Evolutionary conservation across 1,140 invertebrate genomes (phyloP), one percentile per base, ranked within the genome.

Genomic region (Philotrypesis tridentata): DNA sequence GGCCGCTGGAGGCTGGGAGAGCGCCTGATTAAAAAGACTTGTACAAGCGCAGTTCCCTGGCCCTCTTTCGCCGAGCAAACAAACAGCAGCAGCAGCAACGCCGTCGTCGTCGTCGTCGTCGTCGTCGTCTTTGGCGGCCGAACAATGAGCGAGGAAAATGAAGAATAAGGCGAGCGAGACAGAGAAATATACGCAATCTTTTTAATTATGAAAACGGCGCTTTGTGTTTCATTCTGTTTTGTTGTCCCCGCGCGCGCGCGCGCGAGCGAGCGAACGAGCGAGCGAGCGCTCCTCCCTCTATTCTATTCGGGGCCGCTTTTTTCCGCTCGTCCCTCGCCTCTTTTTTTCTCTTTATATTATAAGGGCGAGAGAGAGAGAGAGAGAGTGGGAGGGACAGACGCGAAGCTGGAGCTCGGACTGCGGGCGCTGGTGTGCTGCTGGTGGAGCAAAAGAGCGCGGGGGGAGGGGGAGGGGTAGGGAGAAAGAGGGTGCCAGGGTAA

Each of bases 171-270:
- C 76, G 75, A 29, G 1, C 25, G 43, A 60, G 60, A 87, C 82
- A 84, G 86, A 86, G 84, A 85, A 86, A 85, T 83, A 86, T 86
- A 87, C 88, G 88, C 89, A 89, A 90, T 90, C 88, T 90, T 89
- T 89, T 90, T 90, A 89, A 90, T 90, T 90, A 90, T 89, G 85
- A 88, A 87, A 90, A 90, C 87, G 87, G 85, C 83, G 87, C 88
- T 90, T 90, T 90, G 89, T 90, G 87, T 89, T 90, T 89, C 87
- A 90, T 88, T 88, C 88, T 90, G 89, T 90, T 90, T 90, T 90
- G 89, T 89, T 89, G 88, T 89, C 72, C 68, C 76, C 61, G 29
- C 78, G 79, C 71, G 55, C 60, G 76, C 70, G 11, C 33, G 31
- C n/a, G 40, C 12, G 40, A n/a, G n/a, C n/a, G n/a, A n/a, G n/a